Evolutionary conservation across 1,140 invertebrate species (phyloP), one percentile per base, ranked within the genome.

Genomic region (Elymnias hypermnestra): DNA sequence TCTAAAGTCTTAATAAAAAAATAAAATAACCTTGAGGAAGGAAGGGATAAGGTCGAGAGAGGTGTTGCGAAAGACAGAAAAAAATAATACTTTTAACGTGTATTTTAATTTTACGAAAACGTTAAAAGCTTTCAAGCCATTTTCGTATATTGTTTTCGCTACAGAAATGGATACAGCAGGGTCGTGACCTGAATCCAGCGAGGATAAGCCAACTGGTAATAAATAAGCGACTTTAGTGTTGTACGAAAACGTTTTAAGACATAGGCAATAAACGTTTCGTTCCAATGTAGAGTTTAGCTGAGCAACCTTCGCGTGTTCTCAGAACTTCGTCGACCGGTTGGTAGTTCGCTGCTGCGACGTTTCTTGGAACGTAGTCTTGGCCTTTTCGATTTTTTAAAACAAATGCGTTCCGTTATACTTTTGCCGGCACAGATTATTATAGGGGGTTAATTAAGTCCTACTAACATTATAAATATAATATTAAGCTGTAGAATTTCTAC

Each of bases 221-320:
- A 47, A 46, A 50, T 42, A 53, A 19, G 21, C 13, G 10, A 48
- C 22, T 50, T 49, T 39, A 35, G 23, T 43, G 23, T 23, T 28
- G 6, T 31, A 23, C 13, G 22, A n/a, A n/a, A n/a, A n/a, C n/a
- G 46, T 59, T 65, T 65, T 63, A 55, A 64, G 55, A 53, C 53
- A 72, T 76, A 63, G 62, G 67, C 70, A 68, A 68, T 72, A 70
- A 72, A 62, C 53, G 63, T 60, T 62, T 37, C 53, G 53, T 67
- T 63, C 61, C 63, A 29, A 29, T 29, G 61, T 72, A 43, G 51
- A 68, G 63, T 69, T 71, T 57, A 63, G 64, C 62, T 41, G 53
- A 61, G 70, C 67, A 79, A 77, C 77, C 77, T 82, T 82, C 77
- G 62, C 63, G 58, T 62, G 57, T 79, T 82, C 75, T 44, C 39